Conservation (phyloP, 2,113 vertebrate genomes). For the Thinocorus orbignyianus region DNA sequence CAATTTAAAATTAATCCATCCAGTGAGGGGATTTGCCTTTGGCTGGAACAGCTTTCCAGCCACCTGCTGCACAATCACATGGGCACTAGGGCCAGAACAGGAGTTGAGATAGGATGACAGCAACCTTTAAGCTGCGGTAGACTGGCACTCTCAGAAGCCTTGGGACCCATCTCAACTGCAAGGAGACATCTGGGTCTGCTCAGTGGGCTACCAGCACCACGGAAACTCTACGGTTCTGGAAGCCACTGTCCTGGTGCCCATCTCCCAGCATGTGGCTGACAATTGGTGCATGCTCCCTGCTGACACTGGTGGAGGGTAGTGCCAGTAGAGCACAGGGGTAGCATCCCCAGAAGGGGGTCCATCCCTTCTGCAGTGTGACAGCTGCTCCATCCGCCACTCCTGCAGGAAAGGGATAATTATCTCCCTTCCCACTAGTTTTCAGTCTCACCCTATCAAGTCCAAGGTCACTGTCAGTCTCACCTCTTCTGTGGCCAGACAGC, state of each 20-base stretch:
- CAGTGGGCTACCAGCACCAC: background rate
- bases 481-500: accelerated
- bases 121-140: background rate
- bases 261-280: background rate
- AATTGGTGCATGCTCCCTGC: background rate
- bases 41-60: background rate
- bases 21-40: background rate
- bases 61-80: background rate
- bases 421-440: background rate
- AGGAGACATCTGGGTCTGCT: accelerated
- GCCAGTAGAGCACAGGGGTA: accelerated
- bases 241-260: background rate
- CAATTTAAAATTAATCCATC: background rate
- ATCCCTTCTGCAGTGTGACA: background rate
- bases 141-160: background rate
- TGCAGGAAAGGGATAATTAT: background rate
- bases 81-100: accelerated
- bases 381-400: background rate
- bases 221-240: background rate
- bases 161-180: background rate
- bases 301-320: background rate
- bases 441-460: background rate
- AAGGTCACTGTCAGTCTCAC: background rate
- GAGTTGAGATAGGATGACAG: background rate
- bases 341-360: background rate